Conservation (phyloP, 1,140 invertebrate genomes). For the Aethina tumida region DNA sequence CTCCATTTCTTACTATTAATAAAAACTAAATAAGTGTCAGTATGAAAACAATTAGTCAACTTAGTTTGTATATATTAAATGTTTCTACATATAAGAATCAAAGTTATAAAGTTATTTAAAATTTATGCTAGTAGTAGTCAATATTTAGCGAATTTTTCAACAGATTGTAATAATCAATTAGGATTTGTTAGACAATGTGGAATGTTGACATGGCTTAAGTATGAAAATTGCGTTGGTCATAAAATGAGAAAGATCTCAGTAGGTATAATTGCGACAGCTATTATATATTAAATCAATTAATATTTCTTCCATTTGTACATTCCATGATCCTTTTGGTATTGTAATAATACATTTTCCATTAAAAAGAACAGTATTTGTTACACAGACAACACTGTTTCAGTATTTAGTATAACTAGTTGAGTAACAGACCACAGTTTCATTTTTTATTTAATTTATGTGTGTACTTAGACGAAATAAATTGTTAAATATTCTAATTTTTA, state of each 20-base stretch:
- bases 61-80: constrained; percentile 4
- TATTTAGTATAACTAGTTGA: too few relatives aligned
- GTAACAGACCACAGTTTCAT: constrained; percentile 21
- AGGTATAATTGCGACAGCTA: background rate
- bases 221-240: constrained; percentile 2
- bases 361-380: too few relatives aligned
- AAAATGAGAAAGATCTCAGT: background rate
- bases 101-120: constrained; percentile 1
- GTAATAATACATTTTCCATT: too few relatives aligned
- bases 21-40: background rate
- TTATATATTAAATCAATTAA: constrained; percentile 1
- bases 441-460: constrained; percentile 28
- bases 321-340: too few relatives aligned
- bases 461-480: constrained; percentile 34
- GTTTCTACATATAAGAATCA: constrained; percentile 2
- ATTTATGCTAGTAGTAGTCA: constrained; percentile 9
- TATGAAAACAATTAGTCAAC: background rate
- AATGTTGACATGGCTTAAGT: background rate
- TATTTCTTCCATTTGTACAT: too few relatives aligned
- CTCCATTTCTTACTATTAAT: background rate
- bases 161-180: constrained; percentile 4
- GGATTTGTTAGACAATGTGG: background rate
- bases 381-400: too few relatives aligned
- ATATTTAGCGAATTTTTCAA: constrained; percentile 10
- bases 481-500: constrained; percentile 34